Evolutionary conservation across 2,888 invertebrate species (phyloP), one percentile per base, ranked within the genome.

Genomic region (Plebejus argus): DNA sequence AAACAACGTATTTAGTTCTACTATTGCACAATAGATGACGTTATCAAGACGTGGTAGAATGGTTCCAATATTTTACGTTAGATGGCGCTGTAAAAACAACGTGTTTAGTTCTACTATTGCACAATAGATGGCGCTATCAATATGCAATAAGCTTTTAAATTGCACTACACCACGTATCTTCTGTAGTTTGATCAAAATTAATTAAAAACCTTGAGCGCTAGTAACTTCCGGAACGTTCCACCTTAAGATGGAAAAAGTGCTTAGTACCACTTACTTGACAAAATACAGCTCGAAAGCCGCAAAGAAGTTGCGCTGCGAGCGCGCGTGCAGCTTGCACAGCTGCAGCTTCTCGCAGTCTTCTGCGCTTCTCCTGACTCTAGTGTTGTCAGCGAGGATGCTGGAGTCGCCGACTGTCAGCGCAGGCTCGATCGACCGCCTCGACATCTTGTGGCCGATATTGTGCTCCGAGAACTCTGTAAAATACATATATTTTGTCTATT

Each of bases 281-380:
- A 94, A 94, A 81, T 94, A 94, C 0, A 94, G 83, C 78, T 94
- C 86, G 82, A 87, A 94, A 0, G 94, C 88, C 0, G 93, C 86
- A 0, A 93, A 80, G 83, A 93, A 91, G 83, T 83, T 91, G 5
- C 82, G 79, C 0, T 81, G 82, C 1, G 93, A 89, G 8, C 87
- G 83, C 15, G 93, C 91, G 82, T 94, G 94, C n/a, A 94, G 83
- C 80, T 86, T 89, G 83, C 93, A 94, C 20, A 94, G 86, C 7
- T 84, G 78, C 0, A 93, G 82, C 77, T 89, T 90, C 80, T 93
- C 93, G 76, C 94, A 94, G 0, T 91, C 90, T 1, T 91, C 91
- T 15, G 83, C 88, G 0, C 88, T 87, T 82, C 93, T 86, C 78
- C 85, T 92, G 0, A 89, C 87, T 78, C 93, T 87, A 53, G 92